A percentile compares a stretch with the other conserved stretches of the same genome.
Conservation (phyloP, 2,888 invertebrate species). For the Bruchidius siliquastri region DNA sequence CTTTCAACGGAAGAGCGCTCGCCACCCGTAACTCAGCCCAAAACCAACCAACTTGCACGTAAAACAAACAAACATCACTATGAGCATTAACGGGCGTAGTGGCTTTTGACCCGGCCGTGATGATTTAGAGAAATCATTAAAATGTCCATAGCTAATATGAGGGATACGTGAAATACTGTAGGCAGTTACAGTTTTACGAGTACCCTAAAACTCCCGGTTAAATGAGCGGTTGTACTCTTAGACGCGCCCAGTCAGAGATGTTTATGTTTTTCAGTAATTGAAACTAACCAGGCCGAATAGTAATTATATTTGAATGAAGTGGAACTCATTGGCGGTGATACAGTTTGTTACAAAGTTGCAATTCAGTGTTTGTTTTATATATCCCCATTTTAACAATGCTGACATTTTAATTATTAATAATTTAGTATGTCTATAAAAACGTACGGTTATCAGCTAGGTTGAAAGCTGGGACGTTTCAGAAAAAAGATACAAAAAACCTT, state of each 20-base stretch:
- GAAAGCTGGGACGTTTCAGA: no score
- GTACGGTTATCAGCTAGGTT: no score
- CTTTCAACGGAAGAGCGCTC: background rate
- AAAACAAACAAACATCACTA: background rate
- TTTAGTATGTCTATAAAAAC: no score
- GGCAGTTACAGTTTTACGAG: background rate
- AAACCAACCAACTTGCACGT: background rate
- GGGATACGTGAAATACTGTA: background rate
- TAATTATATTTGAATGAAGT: background rate
- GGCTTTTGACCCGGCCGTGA: background rate
- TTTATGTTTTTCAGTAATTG: background rate
- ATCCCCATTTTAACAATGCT: no score
- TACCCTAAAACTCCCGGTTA: background rate
- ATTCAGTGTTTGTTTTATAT: background rate
- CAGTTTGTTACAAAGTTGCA: background rate
- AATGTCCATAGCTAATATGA: background rate
- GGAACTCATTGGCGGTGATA: background rate
- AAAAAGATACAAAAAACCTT: no score
- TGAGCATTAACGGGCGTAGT: background rate
- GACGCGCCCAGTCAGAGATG: background rate
- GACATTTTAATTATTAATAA: no score
- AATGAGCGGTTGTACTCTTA: background rate
- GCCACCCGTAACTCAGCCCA: background rate
- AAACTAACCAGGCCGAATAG: background rate
- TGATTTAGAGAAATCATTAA: background rate